phyloP scores from a whole-genome alignment of 2,113 vertebrate genomes.

The Todiramphus chloris region DNA sequence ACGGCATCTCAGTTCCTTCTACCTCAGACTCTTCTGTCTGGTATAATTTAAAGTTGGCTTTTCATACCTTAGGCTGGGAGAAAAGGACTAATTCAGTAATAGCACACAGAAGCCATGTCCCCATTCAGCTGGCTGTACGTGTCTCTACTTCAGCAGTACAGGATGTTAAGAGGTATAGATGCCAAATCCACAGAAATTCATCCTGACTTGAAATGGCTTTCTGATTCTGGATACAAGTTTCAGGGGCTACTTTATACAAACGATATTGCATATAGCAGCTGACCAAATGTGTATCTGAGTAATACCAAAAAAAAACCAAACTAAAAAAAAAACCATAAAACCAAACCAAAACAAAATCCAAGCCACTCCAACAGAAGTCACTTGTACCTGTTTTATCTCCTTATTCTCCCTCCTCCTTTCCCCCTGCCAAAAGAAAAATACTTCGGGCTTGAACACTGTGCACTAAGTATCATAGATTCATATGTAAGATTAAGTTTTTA shows the following conservation, averaged over 20 bases:
- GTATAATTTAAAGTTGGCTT: background rate
- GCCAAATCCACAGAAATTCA: background rate
- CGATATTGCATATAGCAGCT: background rate
- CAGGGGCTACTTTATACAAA: background rate
- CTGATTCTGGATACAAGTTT: background rate
- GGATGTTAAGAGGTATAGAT: background rate
- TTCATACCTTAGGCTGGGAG: background rate
- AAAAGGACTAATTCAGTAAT: background rate
- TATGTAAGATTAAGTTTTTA: background rate
- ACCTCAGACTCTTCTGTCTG: background rate
- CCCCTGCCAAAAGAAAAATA: background rate
- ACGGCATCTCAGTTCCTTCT: background rate
- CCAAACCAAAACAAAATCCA: background rate
- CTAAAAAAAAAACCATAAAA: background rate
- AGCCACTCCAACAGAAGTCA: background rate
- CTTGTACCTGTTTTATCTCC: background rate
- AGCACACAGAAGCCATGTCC: background rate
- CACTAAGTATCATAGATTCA: background rate
- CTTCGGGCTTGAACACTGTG: background rate
- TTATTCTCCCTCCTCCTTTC: background rate
- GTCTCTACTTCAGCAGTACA: background rate
- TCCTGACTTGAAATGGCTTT: background rate
- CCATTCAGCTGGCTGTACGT: background rate
- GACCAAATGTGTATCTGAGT: background rate
- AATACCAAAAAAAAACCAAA: background rate